Conservation (phyloP, 1,140 invertebrate species). For the Phymastichus coffea region DNA sequence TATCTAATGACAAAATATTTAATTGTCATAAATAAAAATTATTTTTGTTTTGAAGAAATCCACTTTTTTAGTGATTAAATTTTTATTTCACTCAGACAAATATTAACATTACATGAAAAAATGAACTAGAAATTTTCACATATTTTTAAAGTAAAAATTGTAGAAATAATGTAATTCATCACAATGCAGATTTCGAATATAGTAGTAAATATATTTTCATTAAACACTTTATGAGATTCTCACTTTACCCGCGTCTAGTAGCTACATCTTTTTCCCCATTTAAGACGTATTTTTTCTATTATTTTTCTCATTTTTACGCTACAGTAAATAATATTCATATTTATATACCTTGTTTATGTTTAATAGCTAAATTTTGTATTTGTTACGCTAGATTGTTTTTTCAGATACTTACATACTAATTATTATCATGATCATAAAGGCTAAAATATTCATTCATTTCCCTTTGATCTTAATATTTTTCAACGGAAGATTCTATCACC, state of each 20-base stretch:
- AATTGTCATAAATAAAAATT: no score
- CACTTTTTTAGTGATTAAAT: constrained; percentile 48
- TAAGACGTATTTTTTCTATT: background rate
- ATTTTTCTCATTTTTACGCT: background rate
- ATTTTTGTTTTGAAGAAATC: constrained; percentile 41
- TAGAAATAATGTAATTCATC: constrained; percentile 37
- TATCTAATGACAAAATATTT: no score
- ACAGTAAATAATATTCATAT: constrained; percentile 15
- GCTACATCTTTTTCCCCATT: background rate
- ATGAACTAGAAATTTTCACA: constrained; percentile 39
- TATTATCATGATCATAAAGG: constrained; percentile 52
- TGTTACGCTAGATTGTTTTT: constrained; percentile 17
- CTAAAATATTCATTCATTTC: constrained; percentile 27
- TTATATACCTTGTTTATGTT: constrained; percentile 14
- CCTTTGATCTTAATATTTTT: no score
- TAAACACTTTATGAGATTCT: constrained; percentile 11
- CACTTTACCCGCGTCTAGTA: background rate
- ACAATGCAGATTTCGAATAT: background rate
- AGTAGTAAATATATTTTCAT: constrained; percentile 1
- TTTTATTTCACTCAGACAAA: constrained; percentile 43
- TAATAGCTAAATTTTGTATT: constrained; percentile 4
- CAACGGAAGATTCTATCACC: no score
- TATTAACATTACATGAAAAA: constrained; percentile 42
- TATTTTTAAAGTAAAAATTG: constrained; percentile 38
- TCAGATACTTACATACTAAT: constrained; percentile 52